A percentile compares a stretch with the other conserved stretches of the same genome.
phyloP scores from a whole-genome alignment of 2,888 invertebrate species.

The Andrena trimmerana region DNA sequence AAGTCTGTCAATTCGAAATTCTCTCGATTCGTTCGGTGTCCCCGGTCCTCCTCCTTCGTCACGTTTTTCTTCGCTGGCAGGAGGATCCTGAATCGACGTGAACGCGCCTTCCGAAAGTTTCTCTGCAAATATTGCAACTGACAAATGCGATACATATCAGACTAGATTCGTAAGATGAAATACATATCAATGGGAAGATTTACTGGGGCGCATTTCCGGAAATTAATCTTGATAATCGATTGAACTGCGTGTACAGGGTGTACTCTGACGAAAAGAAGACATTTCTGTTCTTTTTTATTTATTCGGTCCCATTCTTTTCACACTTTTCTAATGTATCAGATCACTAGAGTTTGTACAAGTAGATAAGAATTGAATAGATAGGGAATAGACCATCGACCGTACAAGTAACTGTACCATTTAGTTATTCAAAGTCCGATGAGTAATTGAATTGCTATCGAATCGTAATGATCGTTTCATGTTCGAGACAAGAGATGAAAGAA shows the following conservation, averaged over 20 bases:
- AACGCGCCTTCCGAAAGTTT: slow-evolving; percentile 52
- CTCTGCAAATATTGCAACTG: slow-evolving; percentile 64
- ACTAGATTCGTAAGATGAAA: slow-evolving; percentile 58
- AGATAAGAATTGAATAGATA: slow-evolving; percentile 10
- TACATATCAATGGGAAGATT: slow-evolving; percentile 23
- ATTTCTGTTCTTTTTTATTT: not conserved
- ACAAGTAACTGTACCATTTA: not conserved
- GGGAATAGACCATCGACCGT: not conserved
- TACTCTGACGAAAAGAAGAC: not conserved
- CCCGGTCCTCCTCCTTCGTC: slow-evolving; percentile 25
- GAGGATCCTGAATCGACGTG: slow-evolving; percentile 15
- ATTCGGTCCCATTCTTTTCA: not conserved
- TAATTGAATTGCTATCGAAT: not conserved
- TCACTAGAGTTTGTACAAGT: slow-evolving; percentile 9
- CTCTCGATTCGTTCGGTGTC: slow-evolving; percentile 46
- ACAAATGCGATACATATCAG: slow-evolving; percentile 70
- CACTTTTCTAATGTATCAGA: not conserved
- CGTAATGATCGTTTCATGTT: not conserved
- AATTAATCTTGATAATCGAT: not conserved
- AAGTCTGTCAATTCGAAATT: slow-evolving; percentile 60
- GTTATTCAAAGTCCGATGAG: not conserved
- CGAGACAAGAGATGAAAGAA: not conserved
- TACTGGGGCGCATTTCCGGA: slow-evolving; percentile 12
- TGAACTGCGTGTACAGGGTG: slow-evolving; percentile 36
- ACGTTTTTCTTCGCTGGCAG: not conserved